Evolutionary conservation across 2,797 vertebrate genomes (phyloP), one percentile per base, ranked within the genome.

Genomic region (Threskiornis aethiopicus): DNA sequence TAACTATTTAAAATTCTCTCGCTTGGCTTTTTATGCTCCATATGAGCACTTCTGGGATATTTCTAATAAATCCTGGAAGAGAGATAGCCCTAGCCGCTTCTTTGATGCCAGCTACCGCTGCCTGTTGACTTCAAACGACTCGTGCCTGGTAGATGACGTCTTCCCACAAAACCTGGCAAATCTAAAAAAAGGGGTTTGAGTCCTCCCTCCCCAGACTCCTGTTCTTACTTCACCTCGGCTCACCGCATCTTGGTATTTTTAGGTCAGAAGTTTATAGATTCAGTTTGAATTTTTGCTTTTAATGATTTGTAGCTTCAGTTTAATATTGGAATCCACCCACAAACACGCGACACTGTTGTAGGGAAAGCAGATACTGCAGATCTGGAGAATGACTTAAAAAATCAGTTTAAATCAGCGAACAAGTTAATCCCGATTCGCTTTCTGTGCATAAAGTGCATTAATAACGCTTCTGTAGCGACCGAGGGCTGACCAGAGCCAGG

Each of bases 401-500:
- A 80, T 70, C 57, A 66, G 4, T 85, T 90, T 37, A 89, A 87
- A 2, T 87, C 75, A 87, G 91, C 78, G 84, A 96, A 92, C 35
- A 35, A 79, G 19, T 91, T 93, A 76, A 91, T 92, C 84, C 87
- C 77, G 84, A 91, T 69, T 6, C 87, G 59, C 21, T 47, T 84
- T 70, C 84, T 79, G 84, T 1, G 1, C 49, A 29, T 28, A 42
- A 82, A 89, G 29, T 61, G 81, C 69, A 57, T 78, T 75, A 81
- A 71, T 33, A 73, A 85, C 0, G 7, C 64, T 62, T 47, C 84
- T 4, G 49, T 18, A 76, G 78, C 2, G 3, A 59, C 7, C 0
- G 4, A 33, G 81, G 70, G 57, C 49, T n/a, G 41, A 37, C 44
- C 69, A n/a, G 87, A 44, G 79, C n/a, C 14, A 52, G 77, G 77